phyloP scores from a whole-genome alignment of 1,140 invertebrate genomes.

The Aleiodes sp. region DNA sequence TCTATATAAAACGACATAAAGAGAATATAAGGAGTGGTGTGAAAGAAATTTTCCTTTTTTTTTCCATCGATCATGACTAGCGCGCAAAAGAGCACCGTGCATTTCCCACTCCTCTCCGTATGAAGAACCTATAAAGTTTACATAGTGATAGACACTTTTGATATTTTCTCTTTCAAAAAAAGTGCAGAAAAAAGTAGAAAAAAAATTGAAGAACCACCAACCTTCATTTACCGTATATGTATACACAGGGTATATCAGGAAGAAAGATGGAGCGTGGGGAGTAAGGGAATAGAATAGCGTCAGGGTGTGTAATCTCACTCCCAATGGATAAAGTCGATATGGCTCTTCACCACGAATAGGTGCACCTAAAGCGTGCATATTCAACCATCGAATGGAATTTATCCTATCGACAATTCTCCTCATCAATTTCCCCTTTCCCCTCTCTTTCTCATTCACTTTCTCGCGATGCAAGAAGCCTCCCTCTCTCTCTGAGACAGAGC shows the following conservation, averaged over 20 bases:
- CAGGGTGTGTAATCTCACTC: conserved; percentile 21
- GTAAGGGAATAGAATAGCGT: conserved; percentile 17
- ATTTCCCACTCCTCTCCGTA: too few relatives aligned
- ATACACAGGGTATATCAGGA: too few relatives aligned
- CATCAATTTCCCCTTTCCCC: conserved; percentile 27
- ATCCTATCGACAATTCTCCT: conserved; percentile 30
- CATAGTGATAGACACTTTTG: conserved; percentile 5
- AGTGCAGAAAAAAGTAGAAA: not conserved
- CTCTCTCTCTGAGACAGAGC: not conserved
- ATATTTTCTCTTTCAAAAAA: not conserved
- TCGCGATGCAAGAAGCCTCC: not conserved
- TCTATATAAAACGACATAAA: not conserved
- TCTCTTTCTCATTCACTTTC: not conserved
- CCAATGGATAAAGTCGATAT: conserved; percentile 25
- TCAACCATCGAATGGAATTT: conserved; percentile 31
- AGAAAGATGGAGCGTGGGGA: too few relatives aligned
- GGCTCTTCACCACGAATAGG: conserved; percentile 19
- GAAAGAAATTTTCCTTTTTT: not conserved
- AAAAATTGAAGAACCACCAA: not conserved
- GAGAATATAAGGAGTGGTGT: conserved; percentile 1
- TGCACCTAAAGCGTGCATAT: conserved; percentile 21
- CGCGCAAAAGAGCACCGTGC: not conserved
- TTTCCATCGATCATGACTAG: conserved; percentile 6
- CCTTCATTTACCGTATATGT: not conserved
- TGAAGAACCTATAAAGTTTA: conserved; percentile 3